Evolutionary conservation across 1,140 invertebrate species (phyloP).

Genomic region (Drosophila subpulchrella): DNA sequence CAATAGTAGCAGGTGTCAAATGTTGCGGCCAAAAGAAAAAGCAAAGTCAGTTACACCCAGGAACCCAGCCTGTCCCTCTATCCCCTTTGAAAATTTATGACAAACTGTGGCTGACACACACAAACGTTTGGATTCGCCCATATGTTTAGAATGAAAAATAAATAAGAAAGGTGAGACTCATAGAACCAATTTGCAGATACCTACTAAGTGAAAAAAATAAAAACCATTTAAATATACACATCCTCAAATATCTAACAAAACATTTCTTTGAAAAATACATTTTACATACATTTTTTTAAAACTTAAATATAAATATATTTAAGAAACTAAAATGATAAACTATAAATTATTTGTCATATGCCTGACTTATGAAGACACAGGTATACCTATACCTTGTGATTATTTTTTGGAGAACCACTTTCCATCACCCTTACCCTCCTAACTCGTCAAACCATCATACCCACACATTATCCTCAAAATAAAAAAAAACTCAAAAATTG

Average conservation of each 20-base stretch:
- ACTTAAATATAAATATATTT: too few relatives aligned
- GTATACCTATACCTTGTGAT: too few relatives aligned
- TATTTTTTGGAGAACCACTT: too few relatives aligned
- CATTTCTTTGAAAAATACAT: too few relatives aligned
- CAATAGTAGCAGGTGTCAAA: constrained; percentile 77
- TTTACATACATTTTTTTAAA: too few relatives aligned
- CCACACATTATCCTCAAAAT: constrained; percentile 13
- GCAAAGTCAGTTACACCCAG: constrained; percentile 48
- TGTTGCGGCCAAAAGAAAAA: constrained; percentile 72
- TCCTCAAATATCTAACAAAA: too few relatives aligned
- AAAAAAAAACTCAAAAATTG: constrained; percentile 69
- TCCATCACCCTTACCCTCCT: not conserved
- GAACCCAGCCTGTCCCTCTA: not conserved
- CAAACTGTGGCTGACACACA: constrained; percentile 51
- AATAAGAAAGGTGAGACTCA: not conserved
- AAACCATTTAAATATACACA: too few relatives aligned
- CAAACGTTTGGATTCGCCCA: constrained; percentile 65
- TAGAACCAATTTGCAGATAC: not conserved
- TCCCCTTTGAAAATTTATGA: constrained; percentile 60
- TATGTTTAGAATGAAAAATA: constrained; percentile 53
- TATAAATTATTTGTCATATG: too few relatives aligned
- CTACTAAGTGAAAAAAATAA: too few relatives aligned
- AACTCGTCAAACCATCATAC: constrained; percentile 5
- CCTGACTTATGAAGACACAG: too few relatives aligned
- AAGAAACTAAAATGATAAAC: too few relatives aligned